phyloP scores from a whole-genome alignment of 2,888 invertebrate species.

The Melanophora roralis region DNA sequence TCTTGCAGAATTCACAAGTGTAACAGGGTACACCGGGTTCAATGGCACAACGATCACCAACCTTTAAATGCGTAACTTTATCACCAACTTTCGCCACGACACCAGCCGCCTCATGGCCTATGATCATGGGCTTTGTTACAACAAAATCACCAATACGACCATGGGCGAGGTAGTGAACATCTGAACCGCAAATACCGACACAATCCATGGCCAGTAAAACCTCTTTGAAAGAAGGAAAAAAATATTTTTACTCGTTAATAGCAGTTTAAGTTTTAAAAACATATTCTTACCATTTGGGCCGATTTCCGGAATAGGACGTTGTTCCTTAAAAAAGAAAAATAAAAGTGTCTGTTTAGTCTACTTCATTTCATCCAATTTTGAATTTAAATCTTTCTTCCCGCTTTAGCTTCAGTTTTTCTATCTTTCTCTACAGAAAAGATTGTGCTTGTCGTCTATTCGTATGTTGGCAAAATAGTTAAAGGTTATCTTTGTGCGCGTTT shows the following conservation, averaged over 20 bases:
- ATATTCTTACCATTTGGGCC: slow-evolving; percentile 82
- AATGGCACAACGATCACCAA: slow-evolving; percentile 94
- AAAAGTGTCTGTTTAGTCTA: neutral
- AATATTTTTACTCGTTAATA: neutral
- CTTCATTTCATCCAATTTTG: too few species aligned
- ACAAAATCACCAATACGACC: slow-evolving; percentile 93
- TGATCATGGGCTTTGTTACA: slow-evolving; percentile 91
- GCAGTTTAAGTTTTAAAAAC: neutral
- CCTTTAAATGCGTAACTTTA: slow-evolving; percentile 82
- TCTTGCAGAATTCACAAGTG: slow-evolving; percentile 88
- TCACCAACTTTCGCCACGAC: slow-evolving; percentile 86
- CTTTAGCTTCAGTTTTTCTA: too few species aligned
- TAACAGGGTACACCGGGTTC: slow-evolving; percentile 96
- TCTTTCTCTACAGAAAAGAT: too few species aligned
- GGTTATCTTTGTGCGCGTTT: too few species aligned
- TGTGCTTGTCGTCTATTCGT: too few species aligned
- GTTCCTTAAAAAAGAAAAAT: slow-evolving; percentile 80
- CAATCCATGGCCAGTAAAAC: slow-evolving; percentile 88
- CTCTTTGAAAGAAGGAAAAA: slow-evolving; percentile 64
- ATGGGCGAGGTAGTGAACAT: slow-evolving; percentile 93
- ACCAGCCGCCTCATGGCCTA: slow-evolving; percentile 95
- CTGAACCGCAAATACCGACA: slow-evolving; percentile 98
- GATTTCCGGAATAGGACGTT: slow-evolving; percentile 88
- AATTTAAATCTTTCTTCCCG: too few species aligned
- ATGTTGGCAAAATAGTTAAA: too few species aligned